Base-by-base conservation (phyloP, 2,888 invertebrate species). In the Atethmia centrago region DNA sequence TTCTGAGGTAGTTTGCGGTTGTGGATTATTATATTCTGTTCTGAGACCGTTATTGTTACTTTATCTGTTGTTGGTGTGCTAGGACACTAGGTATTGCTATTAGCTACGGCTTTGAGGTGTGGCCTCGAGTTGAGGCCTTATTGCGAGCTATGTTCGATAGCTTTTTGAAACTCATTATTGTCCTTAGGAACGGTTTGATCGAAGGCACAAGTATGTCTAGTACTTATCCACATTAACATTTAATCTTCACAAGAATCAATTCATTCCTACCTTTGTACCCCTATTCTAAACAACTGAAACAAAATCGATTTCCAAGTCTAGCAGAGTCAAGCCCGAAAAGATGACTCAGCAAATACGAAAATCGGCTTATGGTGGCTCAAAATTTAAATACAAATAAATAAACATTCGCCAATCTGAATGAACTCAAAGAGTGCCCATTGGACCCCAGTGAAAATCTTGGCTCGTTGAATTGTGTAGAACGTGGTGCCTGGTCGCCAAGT, bases 301-400 rank as follows among this genome's bases (percentile, higher is more conserved):
- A 58, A 31, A 70, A 42, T 67, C 47, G 55, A 67, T 71, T 69
- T 72, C 42, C 71, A 64, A 79, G 36, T 56, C 58, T 72, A 66
- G 53, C 61, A 40, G 69, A 72, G 40, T 62, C 25, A 64, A 67
- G 68, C 49, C 21, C 59, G n/a, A 78, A 74, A 79, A 71, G 64
- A 77, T 80, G 63, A 71, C 62, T 77, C 67, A 55, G 73, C 49
- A 79, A 83, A 85, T 70, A 64, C 70, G 63, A 64, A 78, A 83
- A 79, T 82, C 71, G 66, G 79, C 72, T 86, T 82, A 74, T 76
- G 61, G 77, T 56, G 71, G 64, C 58, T 63, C 68, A 58, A 77
- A 77, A 85, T 81, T 75, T 76, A 76, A 87, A 85, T 73, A 79
- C 36, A 71, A 75, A 78, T 68, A 79, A 85, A 82, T 80, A 79